Evolutionary conservation across 2,888 invertebrate species (phyloP), one percentile per base, ranked within the genome.

Genomic region (Drosophila lacicola): DNA sequence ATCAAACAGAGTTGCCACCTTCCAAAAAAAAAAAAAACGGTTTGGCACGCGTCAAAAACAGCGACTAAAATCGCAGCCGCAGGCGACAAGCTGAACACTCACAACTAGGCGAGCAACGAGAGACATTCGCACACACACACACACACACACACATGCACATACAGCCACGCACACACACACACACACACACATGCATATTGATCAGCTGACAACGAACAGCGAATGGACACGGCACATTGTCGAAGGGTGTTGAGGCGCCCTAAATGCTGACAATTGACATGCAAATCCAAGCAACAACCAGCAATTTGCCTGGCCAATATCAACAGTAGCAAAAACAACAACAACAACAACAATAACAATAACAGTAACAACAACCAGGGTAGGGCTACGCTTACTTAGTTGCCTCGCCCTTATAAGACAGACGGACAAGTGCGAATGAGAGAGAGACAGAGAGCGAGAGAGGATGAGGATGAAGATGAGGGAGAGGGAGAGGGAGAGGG

Each of bases 251-350:
- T 51, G 33, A 47, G 29, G 54, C 68, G 55, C 47, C 46, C 56
- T 77, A 82, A 80, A 83, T 63, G 81, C 70, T 72, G 85, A 60
- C 85, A 87, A 84, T 74, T 78, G 82, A 74, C 81, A 87, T 78
- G 78, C 60, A 87, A 84, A 82, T 80, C 84, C 56, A 50, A 17
- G 68, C 61, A 51, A 70, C 41, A 64, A 69, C 69, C 77, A 25
- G 49, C 83, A 80, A 73, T 82, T 86, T 66, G 46, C 62, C 62
- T 29, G 69, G 63, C 68, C 74, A 84, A 68, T 60, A 62, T 36
- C n/a, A 61, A 36, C 58, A 41, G 19, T 13, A 34, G 13, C 51
- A 56, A 44, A 41, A 33, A 13, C 46, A 33, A 41, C 14, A 44
- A 4, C 29, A 17, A 19, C 25, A 42, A 6, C 39, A 41, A 36